Conservation (phyloP, 2,113 vertebrate species). For the Nesogale talazaci region DNA sequence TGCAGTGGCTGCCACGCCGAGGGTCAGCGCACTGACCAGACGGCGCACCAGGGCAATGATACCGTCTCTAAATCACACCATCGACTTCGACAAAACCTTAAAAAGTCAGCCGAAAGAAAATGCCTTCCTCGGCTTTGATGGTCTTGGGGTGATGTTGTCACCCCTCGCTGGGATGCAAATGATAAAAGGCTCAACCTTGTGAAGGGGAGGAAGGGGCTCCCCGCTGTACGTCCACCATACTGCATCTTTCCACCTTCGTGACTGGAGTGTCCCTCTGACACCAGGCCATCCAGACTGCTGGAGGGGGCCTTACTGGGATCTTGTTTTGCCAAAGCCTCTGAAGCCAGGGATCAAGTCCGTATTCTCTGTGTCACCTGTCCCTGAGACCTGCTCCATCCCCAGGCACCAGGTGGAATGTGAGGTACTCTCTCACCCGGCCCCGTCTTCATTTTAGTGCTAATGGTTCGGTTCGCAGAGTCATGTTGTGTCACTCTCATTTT, state of each 20-base stretch:
- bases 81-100: too few relatives aligned
- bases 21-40: neutral
- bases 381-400: neutral
- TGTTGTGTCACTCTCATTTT: neutral
- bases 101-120: too few relatives aligned
- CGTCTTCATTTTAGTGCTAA: neutral
- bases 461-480: neutral
- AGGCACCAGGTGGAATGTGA: neutral
- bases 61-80: too few relatives aligned
- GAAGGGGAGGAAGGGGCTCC: rapidly evolving
- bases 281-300: neutral
- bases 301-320: neutral
- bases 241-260: neutral
- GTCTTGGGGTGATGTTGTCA: neutral
- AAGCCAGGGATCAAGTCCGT: neutral
- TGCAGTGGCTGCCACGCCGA: neutral
- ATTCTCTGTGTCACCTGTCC: neutral
- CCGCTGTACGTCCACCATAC: neutral
- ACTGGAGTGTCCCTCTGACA: neutral
- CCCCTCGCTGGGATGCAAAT: neutral
- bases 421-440: too few relatives aligned
- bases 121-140: neutral
- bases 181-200: neutral
- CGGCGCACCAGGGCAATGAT: too few relatives aligned
- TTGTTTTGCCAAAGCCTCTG: neutral